These are phyloP conservation scores for Sturnus vulgaris DNA, from an alignment of 2,113 vertebrate species.

Conservation along the genomic window DNA sequence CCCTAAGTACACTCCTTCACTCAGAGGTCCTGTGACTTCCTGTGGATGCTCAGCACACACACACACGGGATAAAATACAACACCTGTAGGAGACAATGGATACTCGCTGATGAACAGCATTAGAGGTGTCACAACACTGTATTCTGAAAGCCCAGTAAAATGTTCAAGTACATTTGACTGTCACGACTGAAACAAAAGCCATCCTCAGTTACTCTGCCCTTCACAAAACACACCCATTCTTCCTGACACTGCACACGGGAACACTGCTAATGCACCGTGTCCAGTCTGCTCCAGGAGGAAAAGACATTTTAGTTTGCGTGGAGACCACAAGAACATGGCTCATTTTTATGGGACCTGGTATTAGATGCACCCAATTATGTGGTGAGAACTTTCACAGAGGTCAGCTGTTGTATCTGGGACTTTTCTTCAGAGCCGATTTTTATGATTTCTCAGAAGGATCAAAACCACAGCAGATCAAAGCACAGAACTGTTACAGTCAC, in stretches of 20 bases:
- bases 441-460: not conserved
- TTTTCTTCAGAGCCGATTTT: not conserved
- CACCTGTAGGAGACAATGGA: not conserved
- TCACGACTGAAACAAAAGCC: not conserved
- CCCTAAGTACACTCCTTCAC: not conserved
- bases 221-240: accelerated
- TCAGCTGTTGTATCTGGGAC: accelerated
- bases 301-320: not conserved
- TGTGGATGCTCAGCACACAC: not conserved
- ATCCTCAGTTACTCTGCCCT: not conserved
- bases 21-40: not conserved
- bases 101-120: not conserved
- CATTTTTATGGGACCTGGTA: not conserved
- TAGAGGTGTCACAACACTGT: accelerated
- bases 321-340: not conserved
- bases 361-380: not conserved
- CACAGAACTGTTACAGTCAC: not conserved
- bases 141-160: not conserved
- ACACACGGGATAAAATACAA: not conserved
- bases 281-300: accelerated
- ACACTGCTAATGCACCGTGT: not conserved
- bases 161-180: not conserved
- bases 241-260: accelerated
- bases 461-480: not conserved
- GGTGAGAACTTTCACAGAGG: not conserved